Evolutionary conservation across 2,888 invertebrate species (phyloP).

Genomic region (Ophion ellenae): DNA sequence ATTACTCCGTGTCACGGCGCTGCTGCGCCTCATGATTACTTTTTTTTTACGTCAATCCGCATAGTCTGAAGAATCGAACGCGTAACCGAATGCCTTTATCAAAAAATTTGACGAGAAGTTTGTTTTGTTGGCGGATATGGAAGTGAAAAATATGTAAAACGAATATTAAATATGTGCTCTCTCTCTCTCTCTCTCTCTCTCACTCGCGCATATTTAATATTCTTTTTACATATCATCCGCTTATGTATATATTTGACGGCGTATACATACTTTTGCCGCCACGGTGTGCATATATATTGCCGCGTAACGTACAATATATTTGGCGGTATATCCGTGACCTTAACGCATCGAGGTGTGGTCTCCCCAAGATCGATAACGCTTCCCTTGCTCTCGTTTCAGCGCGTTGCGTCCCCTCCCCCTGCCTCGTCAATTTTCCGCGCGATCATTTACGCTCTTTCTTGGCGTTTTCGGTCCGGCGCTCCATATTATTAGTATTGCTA

Average conservation of each 20-base stretch:
- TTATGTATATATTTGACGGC: background rate
- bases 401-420: conserved; percentile 23
- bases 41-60: background rate
- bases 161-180: background rate
- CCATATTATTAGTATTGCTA: conserved; percentile 13
- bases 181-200: background rate
- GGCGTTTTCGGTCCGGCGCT: conserved; percentile 5
- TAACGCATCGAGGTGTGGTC: conserved; percentile 76
- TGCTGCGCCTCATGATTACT: background rate
- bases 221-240: too few relatives aligned
- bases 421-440: background rate
- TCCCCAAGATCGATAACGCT: conserved; percentile 76
- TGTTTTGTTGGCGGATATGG: background rate
- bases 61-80: background rate
- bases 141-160: background rate
- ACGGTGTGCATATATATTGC: background rate
- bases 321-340: conserved; percentile 61
- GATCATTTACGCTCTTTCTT: conserved; percentile 8
- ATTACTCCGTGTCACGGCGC: too few relatives aligned
- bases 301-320: background rate
- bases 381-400: conserved; percentile 64
- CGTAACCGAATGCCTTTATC: background rate
- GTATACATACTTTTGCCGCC: too few relatives aligned
- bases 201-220: background rate
- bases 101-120: background rate